These are phyloP conservation scores for Zingel zingel DNA, from an alignment of 2,113 vertebrate species.

Conservation along the genomic window DNA sequence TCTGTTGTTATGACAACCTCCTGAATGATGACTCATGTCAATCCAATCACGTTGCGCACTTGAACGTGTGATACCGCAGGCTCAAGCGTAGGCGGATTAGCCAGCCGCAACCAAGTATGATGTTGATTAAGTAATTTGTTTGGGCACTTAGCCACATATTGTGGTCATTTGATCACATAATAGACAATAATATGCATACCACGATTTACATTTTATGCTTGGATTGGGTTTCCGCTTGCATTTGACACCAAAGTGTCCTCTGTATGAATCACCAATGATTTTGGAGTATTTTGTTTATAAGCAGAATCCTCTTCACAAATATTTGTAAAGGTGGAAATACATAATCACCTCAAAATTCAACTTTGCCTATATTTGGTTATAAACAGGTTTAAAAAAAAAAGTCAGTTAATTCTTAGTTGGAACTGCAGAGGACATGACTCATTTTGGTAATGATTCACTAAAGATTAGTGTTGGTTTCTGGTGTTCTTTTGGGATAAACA, in stretches of 20 bases:
- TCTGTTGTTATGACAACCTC: constrained; percentile 56
- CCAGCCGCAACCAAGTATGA: constrained; percentile 28
- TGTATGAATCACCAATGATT: constrained; percentile 9
- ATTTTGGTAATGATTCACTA: constrained; percentile 53
- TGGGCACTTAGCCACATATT: constrained; percentile 8
- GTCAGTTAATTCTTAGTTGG: background rate
- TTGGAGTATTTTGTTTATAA: constrained; percentile 20
- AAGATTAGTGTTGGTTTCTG: constrained; percentile 60
- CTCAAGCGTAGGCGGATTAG: background rate
- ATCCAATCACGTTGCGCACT: background rate
- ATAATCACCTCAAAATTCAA: constrained; percentile 53
- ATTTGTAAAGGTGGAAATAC: constrained; percentile 60
- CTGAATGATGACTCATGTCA: constrained; percentile 11
- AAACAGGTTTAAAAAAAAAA: constrained; percentile 40
- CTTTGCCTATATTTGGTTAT: constrained; percentile 58
- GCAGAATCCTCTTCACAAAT: constrained; percentile 47
- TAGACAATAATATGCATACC: background rate
- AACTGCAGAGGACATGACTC: constrained; percentile 61
- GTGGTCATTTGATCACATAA: constrained; percentile 41
- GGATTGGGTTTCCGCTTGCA: constrained; percentile 22
- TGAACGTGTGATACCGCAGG: background rate
- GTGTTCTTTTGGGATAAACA: constrained; percentile 45
- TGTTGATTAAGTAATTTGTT: constrained; percentile 34
- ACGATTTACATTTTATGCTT: constrained; percentile 30
- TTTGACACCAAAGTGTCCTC: constrained; percentile 8